Conservation (phyloP, 2,797 vertebrate species). For the Amazona finschi region DNA sequence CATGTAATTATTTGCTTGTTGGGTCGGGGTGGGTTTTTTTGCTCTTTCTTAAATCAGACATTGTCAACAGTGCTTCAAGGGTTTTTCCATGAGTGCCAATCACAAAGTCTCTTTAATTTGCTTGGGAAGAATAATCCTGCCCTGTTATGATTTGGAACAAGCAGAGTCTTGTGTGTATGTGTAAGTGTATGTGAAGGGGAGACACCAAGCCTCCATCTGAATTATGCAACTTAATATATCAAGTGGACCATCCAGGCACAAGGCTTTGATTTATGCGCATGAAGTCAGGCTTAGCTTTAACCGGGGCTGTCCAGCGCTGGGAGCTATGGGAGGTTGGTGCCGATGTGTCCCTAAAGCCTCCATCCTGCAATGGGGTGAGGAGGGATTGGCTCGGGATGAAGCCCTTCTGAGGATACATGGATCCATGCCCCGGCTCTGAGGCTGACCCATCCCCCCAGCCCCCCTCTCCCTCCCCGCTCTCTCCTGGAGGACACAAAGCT, state of each 20-base stretch:
- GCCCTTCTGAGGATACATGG: not conserved
- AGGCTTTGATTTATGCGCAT: fast-evolving
- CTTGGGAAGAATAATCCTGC: constrained; percentile 18
- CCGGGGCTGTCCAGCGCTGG: fast-evolving
- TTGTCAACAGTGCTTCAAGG: constrained; percentile 13
- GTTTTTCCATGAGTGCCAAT: not conserved
- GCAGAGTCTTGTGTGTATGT: not conserved
- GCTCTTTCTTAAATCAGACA: not conserved
- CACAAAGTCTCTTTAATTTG: constrained; percentile 14
- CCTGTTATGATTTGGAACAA: constrained; percentile 15
- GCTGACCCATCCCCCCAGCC: not conserved
- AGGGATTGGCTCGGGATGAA: not conserved
- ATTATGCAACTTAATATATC: not conserved
- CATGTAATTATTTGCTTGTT: constrained; percentile 9
- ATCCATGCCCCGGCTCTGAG: not conserved
- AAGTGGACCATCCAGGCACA: not conserved
- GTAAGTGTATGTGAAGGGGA: not conserved
- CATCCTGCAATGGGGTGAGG: not conserved
- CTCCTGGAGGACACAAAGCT: constrained; percentile 74
- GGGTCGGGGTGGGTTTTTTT: not conserved
- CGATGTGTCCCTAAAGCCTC: not conserved
- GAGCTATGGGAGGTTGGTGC: not conserved
- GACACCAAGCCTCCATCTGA: not conserved
- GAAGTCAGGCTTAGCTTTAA: not conserved
- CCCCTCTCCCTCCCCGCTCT: not conserved